Base-by-base conservation (phyloP, 1,140 invertebrate genomes). In the Sipha flava region DNA sequence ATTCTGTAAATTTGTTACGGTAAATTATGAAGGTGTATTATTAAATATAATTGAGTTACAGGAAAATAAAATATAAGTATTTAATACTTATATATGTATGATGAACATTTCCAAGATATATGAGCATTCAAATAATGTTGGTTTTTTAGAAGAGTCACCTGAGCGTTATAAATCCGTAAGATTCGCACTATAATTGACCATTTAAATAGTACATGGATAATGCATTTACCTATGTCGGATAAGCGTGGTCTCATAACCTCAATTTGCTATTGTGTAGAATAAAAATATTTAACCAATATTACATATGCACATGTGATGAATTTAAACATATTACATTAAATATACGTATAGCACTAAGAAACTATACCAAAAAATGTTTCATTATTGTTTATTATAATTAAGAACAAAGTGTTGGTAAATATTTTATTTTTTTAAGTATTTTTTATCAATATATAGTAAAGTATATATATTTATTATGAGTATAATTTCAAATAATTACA, bases 221-320 rank as follows among this genome's bases (percentile, higher is more conserved):
- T 77, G 73, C 57, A 77, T 77, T 75, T 75, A 57, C 29, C 21
- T 77, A 77, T 77, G 34, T 57, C 73, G 49, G 49, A 77, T 77
- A 77, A 77, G 29, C 21, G 31, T 77, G 49, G 49, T 77, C 73
- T 57, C 26, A 12, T 77, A 77, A 77, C 49, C 49, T 77, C 52
- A 59, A 77, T 77, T n/a, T 75, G 47, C n/a, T 54, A 49, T 72
- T 72, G 68, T 72, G n/a, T 49, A 31, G 29, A 18, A 26, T 26
- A 70, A 23, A 29, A 2, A 16, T 29, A 47, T 70, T 43, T 47
- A 70, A 70, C 40, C 18, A 70, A 70, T 70, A 29, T 70, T 31
- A 9, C 16, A 47, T 68, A 12, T 21, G 5, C 12, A 64, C 29
- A 4, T 26, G n/a, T 18, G 5, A 70, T 29, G 5, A 29, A 29